Base-by-base conservation (phyloP, 2,113 vertebrate species). In the Oncorhynchus tshawytscha region DNA sequence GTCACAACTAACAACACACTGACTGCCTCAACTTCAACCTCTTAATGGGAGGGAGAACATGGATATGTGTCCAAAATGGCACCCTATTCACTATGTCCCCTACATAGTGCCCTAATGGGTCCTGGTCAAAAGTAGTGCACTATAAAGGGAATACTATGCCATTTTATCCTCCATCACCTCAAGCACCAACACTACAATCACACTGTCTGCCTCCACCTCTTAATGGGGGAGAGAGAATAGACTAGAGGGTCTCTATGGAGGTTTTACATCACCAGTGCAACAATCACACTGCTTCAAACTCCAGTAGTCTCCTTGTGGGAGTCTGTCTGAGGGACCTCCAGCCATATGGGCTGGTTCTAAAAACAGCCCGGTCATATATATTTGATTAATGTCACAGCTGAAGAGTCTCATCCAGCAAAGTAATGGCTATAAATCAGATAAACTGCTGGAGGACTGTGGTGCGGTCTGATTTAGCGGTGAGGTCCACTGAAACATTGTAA, bases 311-410 rank as follows among this genome's bases (percentile, higher is more conserved):
- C 65, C 65, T 31, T 67, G 65, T 57, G 16, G 15, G 20, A 20
- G 27, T 29, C 27, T 27, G 65, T 2, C 15, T 5, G 13, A 27
- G n/a, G 27, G 16, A 31, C 65, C 27, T 29, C 5, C 27, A 67
- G 65, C 15, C 27, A 67, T 67, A 31, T 15, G 65, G 27, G 4
- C 65, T 12, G 39, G 39, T 11, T 45, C 39, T 45, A 45, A 45
- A 45, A 12, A 68, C 8, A 68, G 67, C 67, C 67, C 2, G 3
- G 20, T 20, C 15, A n/a, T 34, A 45, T 3, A 68, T 2, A 31
- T 68, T 68, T 45, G 67, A 68, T 68, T 68, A 39, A 68, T 68
- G 67, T 29, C 66, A 31, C 39, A 27, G 29, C 67, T 39, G 67
- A 34, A n/a, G 31, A 45, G 31, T 18, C 67, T 39, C 29, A 68